Evolutionary conservation across 1,140 invertebrate species (phyloP).

Genomic region (Zaprionus ornatus): DNA sequence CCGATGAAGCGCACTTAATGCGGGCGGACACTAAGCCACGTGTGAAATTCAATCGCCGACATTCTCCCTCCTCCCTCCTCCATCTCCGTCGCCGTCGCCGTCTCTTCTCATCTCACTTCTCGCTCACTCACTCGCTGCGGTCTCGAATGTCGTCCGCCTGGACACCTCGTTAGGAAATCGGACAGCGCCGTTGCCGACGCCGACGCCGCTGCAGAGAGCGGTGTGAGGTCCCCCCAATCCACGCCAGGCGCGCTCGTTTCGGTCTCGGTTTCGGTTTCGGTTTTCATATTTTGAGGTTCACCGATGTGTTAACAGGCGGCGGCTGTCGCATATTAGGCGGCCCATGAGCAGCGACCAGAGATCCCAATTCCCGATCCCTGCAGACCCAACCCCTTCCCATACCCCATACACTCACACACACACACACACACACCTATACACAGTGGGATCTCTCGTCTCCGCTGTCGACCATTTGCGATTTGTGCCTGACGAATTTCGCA

Average conservation of each 20-base stretch:
- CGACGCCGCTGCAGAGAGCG: slow-evolving; percentile 15
- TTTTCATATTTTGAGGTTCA: slow-evolving; percentile 80
- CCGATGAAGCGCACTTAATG: slow-evolving; percentile 74
- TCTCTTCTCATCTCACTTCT: slow-evolving; percentile 12
- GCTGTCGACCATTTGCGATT: slow-evolving; percentile 14
- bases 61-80: slow-evolving; percentile 19
- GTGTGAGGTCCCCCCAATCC: slow-evolving; percentile 46
- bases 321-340: slow-evolving; percentile 75
- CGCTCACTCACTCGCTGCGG: slow-evolving; percentile 7
- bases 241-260: slow-evolving; percentile 53
- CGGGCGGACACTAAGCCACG: slow-evolving; percentile 82
- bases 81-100: slow-evolving; percentile 3
- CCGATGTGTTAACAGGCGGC: slow-evolving; percentile 80
- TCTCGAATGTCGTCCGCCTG: slow-evolving; percentile 77
- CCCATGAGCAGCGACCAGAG: slow-evolving; percentile 16
- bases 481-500: slow-evolving; percentile 44
- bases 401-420: background rate
- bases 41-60: slow-evolving; percentile 78
- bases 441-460: background rate
- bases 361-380: slow-evolving; percentile 5
- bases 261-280: slow-evolving; percentile 77
- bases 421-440: background rate
- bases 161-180: slow-evolving; percentile 73
- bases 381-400: background rate
- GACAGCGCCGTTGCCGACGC: slow-evolving; percentile 16